A percentile compares a stretch with the other conserved stretches of the same genome.
Conservation (phyloP, 2,113 vertebrate species). For the Mormoops blainvillei region DNA sequence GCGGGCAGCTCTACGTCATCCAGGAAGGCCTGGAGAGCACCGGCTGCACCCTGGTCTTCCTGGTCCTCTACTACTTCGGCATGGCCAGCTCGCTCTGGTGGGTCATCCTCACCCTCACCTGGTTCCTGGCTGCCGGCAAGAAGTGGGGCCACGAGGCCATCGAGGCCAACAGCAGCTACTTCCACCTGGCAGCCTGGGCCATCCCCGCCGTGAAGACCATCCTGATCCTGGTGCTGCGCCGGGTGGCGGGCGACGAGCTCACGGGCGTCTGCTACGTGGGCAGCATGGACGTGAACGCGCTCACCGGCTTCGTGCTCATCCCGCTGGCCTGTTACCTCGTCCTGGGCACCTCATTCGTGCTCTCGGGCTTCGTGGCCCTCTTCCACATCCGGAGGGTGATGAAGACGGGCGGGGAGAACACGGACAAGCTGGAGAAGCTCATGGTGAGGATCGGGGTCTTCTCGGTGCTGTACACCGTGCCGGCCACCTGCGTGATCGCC, state of each 20-base stretch:
- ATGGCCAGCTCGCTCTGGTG: constrained; percentile 99
- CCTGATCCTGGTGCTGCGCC: constrained; percentile 93
- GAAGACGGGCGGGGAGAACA: constrained; percentile 97
- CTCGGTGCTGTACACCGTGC: constrained; percentile 95
- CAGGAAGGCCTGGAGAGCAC: constrained; percentile 98
- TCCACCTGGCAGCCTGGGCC: constrained; percentile 96
- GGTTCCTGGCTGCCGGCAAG: constrained; percentile 96
- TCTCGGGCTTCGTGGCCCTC: constrained; percentile 96
- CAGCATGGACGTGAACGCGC: constrained; percentile 94
- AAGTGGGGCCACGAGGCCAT: constrained; percentile 99
- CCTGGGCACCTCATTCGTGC: constrained; percentile 94
- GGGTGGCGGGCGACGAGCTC: constrained; percentile 96
- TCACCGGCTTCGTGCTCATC: constrained; percentile 94
- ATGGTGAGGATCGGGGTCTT: constrained; percentile 98
- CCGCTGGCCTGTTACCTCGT: constrained; percentile 95
- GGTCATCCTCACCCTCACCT: constrained; percentile 95
- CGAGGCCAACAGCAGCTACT: constrained; percentile 98
- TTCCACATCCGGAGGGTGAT: constrained; percentile 97
- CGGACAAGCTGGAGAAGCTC: constrained; percentile 95
- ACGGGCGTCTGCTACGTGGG: constrained; percentile 96
- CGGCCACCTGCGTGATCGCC: constrained; percentile 96
- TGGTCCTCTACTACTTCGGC: constrained; percentile 97
- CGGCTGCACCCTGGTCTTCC: constrained; percentile 96
- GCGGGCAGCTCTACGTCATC: constrained; percentile 95
- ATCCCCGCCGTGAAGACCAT: constrained; percentile 96